These are phyloP conservation scores for Popillia japonica DNA, from an alignment of 1,140 invertebrate species.

Conservation along the genomic window DNA sequence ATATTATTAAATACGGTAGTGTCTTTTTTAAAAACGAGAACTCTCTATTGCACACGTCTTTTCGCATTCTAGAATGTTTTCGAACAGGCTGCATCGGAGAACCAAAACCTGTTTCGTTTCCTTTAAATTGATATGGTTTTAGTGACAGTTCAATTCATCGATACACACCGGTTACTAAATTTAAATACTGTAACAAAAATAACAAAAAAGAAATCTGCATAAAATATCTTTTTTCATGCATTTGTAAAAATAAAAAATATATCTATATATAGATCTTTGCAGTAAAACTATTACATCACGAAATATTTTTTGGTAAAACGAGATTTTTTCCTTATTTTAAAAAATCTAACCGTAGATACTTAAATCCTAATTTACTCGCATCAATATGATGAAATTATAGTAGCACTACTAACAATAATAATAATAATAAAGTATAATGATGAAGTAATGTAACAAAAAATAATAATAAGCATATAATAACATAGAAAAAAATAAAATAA, in stretches of 20 bases:
- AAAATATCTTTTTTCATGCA: constrained; percentile 17
- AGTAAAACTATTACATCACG: constrained; percentile 33
- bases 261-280: constrained; percentile 26
- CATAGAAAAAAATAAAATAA: not conserved
- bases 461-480: not conserved
- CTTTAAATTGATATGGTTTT: no score
- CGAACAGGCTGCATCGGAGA: no score
- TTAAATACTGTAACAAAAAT: constrained; percentile 30
- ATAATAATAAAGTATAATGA: not conserved
- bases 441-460: not conserved
- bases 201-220: constrained; percentile 9
- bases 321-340: constrained; percentile 10
- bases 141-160: no score
- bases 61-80: constrained; percentile 24
- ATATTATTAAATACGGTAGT: no score
- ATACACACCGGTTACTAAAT: no score
- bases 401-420: constrained; percentile 10
- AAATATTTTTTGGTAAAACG: constrained; percentile 21
- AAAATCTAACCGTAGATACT: constrained; percentile 7
- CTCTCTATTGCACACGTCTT: not conserved
- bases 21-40: not conserved
- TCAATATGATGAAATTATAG: constrained; percentile 18
- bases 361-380: not conserved
- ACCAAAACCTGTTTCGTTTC: no score
- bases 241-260: constrained; percentile 27